phyloP scores from a whole-genome alignment of 2,797 vertebrate genomes.

The Sardinella longiceps region DNA sequence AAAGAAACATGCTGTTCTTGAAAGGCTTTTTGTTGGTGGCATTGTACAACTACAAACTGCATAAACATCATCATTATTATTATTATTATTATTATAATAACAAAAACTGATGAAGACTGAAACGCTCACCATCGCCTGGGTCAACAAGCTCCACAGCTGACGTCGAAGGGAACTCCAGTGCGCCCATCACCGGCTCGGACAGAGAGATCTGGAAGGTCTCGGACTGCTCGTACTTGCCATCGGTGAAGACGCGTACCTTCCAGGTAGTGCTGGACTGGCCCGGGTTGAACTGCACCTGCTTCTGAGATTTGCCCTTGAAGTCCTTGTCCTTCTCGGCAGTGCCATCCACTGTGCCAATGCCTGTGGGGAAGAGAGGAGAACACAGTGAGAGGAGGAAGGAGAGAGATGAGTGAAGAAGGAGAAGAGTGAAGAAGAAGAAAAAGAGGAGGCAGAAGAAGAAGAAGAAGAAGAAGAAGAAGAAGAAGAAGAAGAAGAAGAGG shows the following conservation, averaged over 20 bases:
- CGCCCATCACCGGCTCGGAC: conserved; percentile 90
- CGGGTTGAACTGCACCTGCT: conserved; percentile 94
- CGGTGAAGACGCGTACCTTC: conserved; percentile 82
- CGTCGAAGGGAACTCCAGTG: conserved; percentile 80
- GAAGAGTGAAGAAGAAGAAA: not conserved
- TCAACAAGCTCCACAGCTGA: conserved; percentile 90
- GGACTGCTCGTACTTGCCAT: conserved; percentile 82
- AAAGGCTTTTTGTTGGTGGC: not conserved
- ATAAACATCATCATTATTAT: too few species aligned
- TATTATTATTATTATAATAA: too few species aligned
- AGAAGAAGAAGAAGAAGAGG: not conserved
- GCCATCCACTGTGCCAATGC: conserved; percentile 86
- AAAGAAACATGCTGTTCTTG: not conserved
- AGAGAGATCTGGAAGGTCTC: conserved; percentile 90
- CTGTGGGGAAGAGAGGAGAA: conserved; percentile 61
- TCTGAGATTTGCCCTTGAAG: conserved; percentile 89
- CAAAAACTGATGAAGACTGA: not conserved
- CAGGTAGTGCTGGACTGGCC: conserved; percentile 87
- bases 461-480: conserved; percentile 14
- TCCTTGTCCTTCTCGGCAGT: conserved; percentile 87
- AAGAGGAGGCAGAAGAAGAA: conserved; percentile 2
- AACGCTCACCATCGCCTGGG: conserved; percentile 84
- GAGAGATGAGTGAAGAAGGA: not conserved
- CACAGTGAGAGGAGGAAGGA: not conserved
- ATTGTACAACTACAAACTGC: not conserved